Evolutionary conservation across 1,140 invertebrate species (phyloP).

Genomic region (Plectus sambesii): DNA sequence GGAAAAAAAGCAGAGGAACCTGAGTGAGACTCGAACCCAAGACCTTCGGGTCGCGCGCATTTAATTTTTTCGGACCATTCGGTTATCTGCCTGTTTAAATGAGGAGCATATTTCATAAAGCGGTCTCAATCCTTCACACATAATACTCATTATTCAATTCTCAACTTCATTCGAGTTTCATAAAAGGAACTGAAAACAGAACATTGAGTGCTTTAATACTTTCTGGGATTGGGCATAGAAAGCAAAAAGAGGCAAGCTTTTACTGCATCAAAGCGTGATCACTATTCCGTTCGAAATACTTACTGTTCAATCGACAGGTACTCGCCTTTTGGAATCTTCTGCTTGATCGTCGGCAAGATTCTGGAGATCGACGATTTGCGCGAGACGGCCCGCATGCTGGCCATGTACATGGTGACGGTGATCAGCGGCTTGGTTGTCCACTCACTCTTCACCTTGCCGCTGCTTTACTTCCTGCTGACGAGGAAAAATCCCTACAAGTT

Average conservation of each 20-base stretch:
- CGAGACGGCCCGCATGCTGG: slow-evolving; percentile 68
- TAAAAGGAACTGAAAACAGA: too few relatives aligned
- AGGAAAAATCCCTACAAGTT: slow-evolving; percentile 54
- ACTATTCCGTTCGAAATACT: slow-evolving; percentile 15
- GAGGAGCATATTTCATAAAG: too few relatives aligned
- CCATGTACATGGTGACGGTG: slow-evolving; percentile 65
- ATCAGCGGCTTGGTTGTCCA: slow-evolving; percentile 70
- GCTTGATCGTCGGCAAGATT: slow-evolving; percentile 75
- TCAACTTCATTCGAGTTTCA: too few relatives aligned
- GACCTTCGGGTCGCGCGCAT: too few relatives aligned
- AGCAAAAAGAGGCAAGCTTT: too few relatives aligned
- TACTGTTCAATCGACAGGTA: slow-evolving; percentile 56
- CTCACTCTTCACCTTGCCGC: slow-evolving; percentile 70
- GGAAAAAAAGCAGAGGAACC: too few relatives aligned
- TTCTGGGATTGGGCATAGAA: not conserved
- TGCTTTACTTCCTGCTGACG: slow-evolving; percentile 54
- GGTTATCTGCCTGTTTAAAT: too few relatives aligned
- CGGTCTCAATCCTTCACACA: too few relatives aligned
- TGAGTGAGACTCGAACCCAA: too few relatives aligned
- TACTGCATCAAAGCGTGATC: too few relatives aligned
- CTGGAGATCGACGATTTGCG: slow-evolving; percentile 71
- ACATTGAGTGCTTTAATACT: not conserved
- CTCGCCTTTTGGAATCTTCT: slow-evolving; percentile 78
- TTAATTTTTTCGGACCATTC: too few relatives aligned
- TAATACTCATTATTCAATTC: too few relatives aligned